A percentile compares a stretch with the other conserved stretches of the same genome.
These are phyloP conservation scores for Eurois occulta DNA, from an alignment of 2,888 invertebrate genomes.

Conservation along the genomic window DNA sequence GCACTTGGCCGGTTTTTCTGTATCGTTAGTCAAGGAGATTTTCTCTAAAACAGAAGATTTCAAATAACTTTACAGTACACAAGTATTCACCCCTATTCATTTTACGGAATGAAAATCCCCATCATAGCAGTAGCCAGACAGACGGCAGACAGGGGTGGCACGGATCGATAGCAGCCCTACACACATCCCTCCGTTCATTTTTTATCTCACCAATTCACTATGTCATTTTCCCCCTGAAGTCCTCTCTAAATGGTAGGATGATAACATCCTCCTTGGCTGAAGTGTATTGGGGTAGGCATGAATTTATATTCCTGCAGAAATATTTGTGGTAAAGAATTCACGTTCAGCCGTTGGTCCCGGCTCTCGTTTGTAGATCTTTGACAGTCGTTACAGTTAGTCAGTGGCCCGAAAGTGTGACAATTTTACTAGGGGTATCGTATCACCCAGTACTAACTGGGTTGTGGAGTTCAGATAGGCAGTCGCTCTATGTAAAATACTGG, in stretches of 20 bases:
- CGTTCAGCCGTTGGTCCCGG: no score
- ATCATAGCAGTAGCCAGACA: constrained; percentile 31
- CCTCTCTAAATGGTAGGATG: constrained; percentile 5
- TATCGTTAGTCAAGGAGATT: not conserved
- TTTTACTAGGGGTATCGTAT: no score
- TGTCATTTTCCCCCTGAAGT: constrained; percentile 16
- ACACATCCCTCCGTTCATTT: constrained; percentile 29
- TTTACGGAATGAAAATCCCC: not conserved
- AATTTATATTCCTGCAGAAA: not conserved
- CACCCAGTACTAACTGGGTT: no score
- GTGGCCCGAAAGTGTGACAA: no score
- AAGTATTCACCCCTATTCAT: not conserved
- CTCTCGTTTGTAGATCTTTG: no score
- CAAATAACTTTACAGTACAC: not conserved
- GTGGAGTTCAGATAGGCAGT: no score
- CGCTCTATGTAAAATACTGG: no score
- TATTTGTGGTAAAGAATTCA: not conserved
- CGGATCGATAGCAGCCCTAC: constrained; percentile 37
- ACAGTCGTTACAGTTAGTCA: no score
- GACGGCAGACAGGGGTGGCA: constrained; percentile 45
- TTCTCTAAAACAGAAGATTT: not conserved
- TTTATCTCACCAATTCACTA: constrained; percentile 19
- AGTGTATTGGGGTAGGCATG: constrained; percentile 26
- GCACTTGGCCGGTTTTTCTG: no score
- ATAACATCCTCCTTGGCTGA: constrained; percentile 21